Conservation (phyloP, 2,888 invertebrate species). For the Metopia argyrocephala region DNA sequence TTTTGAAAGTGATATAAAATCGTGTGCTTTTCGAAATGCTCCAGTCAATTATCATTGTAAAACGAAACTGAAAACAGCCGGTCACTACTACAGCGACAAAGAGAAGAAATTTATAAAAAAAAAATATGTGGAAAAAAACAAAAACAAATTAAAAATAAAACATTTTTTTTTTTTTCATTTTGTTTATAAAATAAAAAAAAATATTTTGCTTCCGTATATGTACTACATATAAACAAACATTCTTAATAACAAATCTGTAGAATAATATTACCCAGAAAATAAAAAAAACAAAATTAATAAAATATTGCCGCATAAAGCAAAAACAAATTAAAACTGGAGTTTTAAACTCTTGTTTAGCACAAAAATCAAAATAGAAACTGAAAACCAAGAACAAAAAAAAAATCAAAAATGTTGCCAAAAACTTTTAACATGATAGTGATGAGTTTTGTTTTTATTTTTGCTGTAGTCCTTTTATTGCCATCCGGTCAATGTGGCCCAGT, state of each 20-base stretch:
- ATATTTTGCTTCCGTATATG: constrained; percentile 53
- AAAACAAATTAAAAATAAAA: constrained; percentile 5
- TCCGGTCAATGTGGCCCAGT: constrained; percentile 73
- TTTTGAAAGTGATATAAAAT: constrained; percentile 53
- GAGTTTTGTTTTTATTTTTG: constrained; percentile 66
- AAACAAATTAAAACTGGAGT: not conserved
- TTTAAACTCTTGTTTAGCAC: not conserved
- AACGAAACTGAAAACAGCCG: constrained; percentile 49
- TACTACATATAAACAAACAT: constrained; percentile 42
- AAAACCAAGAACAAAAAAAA: constrained; percentile 27
- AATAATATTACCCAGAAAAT: not conserved
- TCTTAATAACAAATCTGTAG: not conserved
- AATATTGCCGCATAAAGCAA: not conserved
- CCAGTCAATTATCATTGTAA: constrained; percentile 57
- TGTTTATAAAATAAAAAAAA: constrained; percentile 5
- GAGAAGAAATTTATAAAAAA: constrained; percentile 1
- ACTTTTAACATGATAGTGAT: constrained; percentile 65
- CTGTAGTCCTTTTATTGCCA: constrained; percentile 67
- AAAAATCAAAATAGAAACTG: not conserved
- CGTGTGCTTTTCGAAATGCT: constrained; percentile 47
- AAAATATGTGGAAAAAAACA: constrained; percentile 14
- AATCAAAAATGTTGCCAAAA: constrained; percentile 70
- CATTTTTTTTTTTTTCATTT: not conserved
- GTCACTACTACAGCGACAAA: constrained; percentile 14
- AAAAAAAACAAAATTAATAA: constrained; percentile 2